Base-by-base conservation (phyloP, 2,888 invertebrate species). In the Acleris laterana region DNA sequence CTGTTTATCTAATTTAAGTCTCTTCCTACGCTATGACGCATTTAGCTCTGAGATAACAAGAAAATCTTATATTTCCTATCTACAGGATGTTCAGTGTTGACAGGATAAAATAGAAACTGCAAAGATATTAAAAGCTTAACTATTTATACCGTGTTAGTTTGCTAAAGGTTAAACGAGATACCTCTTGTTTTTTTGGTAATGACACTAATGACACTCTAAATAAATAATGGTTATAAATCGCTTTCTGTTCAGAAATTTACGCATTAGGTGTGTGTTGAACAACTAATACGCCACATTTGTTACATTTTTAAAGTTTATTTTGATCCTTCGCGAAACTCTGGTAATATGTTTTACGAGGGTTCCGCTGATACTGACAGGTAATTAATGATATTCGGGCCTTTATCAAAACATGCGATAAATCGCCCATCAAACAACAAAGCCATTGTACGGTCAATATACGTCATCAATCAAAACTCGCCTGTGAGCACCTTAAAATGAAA, bases 391-490 rank as follows among this genome's bases (percentile, higher is more conserved):
- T 46, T 46, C 17, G 51, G 61, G 38, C 61, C 58, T 32, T 44
- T 65, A 59, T 46, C 25, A 32, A 62, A 65, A 57, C 46, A 61
- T 49, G 49, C 60, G 66, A 66, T 66, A 57, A 66, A 57, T 66
- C 62, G 57, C 51, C 61, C 51, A 57, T 62, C 66, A 57, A 57
- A 56, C 65, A 61, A 62, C 60, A 56, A 65, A 61, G 62, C 61
- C 38, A 52, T 66, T 66, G 65, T 66, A 56, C 46, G 65, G 61
- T 61, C 65, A 61, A 61, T 66, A 61, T 28, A 66, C 46, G 51
- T 62, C 66, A 66, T 66, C 61, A 62, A 66, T 66, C 66, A 66
- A 57, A 65, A 51, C 57, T 17, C 17, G 50, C 48, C 42, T 28
- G 50, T 22, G 55, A 13, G 32, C 25, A 61, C 61, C 2, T 19